Base-by-base conservation (phyloP, 2,888 invertebrate species). In the Caenorhabditis wallacei region DNA sequence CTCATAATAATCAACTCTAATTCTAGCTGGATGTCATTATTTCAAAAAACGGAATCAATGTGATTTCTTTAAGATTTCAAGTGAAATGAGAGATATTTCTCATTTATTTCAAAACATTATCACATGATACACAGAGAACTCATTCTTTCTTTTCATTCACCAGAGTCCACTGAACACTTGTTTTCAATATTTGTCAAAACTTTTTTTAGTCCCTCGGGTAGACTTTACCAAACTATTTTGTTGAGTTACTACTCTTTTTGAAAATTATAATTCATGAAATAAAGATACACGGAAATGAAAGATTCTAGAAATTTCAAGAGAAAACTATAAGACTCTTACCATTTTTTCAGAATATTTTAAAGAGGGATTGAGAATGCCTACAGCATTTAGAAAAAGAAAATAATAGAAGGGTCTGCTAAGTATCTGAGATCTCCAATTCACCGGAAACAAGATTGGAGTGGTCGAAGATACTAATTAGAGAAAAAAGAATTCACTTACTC, bases 401-500 rank as follows among this genome's bases (percentile, higher is more conserved):
- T 51, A 40, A 53, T 18, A 18, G 13, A 64, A 46, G 35, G 37
- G 56, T 51, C 35, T 64, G n/a, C 22, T 46, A 53, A 70, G 24
- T 22, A 51, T 63, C 30, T 18, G 20, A 46, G 75, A 75, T 75
- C 75, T 68, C 76, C 68, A 69, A 40, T 46, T 18, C 53, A 68
- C 76, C 76, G 76, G 68, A 76, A 76, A 68, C 64, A 35, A 66
- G 75, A 75, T 75, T 59, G 63, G 22, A 57, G 48, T 40, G 61
- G 26, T 40, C 5, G 56, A 10, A 57, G 56, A 46, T 70, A 54
- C 64, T 75, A 66, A 75, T 66, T 66, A 53, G 64, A 26, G 40
- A 35, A 30, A 48, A 24, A 18, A 37, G 20, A 10, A 37, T 18
- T 48, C 20, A 74, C 85, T 79, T 48, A 85, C 85, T 72, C 85